A percentile compares a stretch with the other conserved stretches of the same genome.
phyloP scores from a whole-genome alignment of 1,140 invertebrate species.

The Meloidogyne chitwoodi region DNA sequence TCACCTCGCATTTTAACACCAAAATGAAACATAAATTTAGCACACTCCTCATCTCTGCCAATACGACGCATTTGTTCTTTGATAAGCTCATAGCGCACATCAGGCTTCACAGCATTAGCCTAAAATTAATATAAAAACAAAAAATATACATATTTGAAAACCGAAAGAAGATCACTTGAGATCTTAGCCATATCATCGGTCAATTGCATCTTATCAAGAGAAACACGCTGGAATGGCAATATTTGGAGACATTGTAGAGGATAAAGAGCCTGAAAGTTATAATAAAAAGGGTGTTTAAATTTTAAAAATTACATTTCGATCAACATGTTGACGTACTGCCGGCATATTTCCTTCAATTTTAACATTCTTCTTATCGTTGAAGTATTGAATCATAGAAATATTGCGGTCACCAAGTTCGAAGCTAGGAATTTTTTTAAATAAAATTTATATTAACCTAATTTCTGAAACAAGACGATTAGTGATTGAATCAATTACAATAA shows the following conservation, averaged over 20 bases:
- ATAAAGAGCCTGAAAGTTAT: constrained; percentile 3
- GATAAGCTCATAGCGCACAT: constrained; percentile 1
- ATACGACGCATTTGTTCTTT: neutral
- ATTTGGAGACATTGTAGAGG: constrained; percentile 9
- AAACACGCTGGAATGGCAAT: constrained; percentile 23
- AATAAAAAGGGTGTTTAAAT: neutral
- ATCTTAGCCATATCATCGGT: neutral
- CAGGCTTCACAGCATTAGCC: constrained; percentile 1
- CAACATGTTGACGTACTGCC: neutral
- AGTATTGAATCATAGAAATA: constrained; percentile 17
- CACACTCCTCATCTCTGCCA: neutral
- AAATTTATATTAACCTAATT: neutral
- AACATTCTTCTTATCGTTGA: constrained; percentile 3
- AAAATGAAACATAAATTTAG: neutral
- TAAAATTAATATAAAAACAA: neutral
- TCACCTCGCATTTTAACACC: neutral
- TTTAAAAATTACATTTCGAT: neutral
- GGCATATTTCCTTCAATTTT: neutral
- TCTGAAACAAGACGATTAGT: constrained; percentile 9
- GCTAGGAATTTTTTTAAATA: neutral
- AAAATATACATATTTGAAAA: neutral
- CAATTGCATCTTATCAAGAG: constrained; percentile 23
- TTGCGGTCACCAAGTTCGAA: neutral
- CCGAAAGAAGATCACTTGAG: constrained; percentile 22
- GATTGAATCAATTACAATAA: constrained; percentile 19